Evolutionary conservation across 2,888 invertebrate genomes (phyloP), one percentile per base, ranked within the genome.

Genomic region (Drosophila infuscata): DNA sequence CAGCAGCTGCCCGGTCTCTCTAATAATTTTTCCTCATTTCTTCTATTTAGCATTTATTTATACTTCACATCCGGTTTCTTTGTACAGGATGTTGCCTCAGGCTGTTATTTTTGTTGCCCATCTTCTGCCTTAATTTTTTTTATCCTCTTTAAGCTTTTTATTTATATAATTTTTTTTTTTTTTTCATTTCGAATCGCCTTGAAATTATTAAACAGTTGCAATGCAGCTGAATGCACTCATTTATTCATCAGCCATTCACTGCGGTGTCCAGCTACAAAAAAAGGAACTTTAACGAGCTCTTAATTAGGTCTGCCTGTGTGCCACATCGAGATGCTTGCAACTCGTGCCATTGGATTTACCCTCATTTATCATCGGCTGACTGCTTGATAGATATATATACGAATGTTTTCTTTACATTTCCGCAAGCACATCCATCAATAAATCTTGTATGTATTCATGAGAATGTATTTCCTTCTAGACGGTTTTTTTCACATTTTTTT

Each of bases 61-160:
- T 85, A 68, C 69, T 78, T 73, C 48, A 72, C 72, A 82, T 85
- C 84, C 89, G 86, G 75, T 60, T 83, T 66, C 77, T 82, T 85
- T 89, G 68, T 57, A 67, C 77, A 74, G 89, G 76, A 85, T 80
- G 89, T 82, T 82, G 68, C 71, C 71, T 64, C 56, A 53, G 80
- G 69, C 59, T 36, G 46, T 20, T n/a, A 17, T n/a, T 46, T 30
- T 74, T 69, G 38, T 52, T 74, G 62, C 56, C 60, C 68, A 68
- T 76, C 54, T 43, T 62, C 51, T 35, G 48, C 15, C 35, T 43
- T 46, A 5, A 49, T 25, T 15, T 43, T 29, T 35, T 33, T 9
- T 7, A 20, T 41, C 35, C n/a, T 35, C 79, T 79, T 63, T 59
- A 35, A 74, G 61, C 52, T 74, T 53, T 66, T 20, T 49, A 30